Conservation (phyloP, 2,797 vertebrate species). For the Pangasius djambal region DNA sequence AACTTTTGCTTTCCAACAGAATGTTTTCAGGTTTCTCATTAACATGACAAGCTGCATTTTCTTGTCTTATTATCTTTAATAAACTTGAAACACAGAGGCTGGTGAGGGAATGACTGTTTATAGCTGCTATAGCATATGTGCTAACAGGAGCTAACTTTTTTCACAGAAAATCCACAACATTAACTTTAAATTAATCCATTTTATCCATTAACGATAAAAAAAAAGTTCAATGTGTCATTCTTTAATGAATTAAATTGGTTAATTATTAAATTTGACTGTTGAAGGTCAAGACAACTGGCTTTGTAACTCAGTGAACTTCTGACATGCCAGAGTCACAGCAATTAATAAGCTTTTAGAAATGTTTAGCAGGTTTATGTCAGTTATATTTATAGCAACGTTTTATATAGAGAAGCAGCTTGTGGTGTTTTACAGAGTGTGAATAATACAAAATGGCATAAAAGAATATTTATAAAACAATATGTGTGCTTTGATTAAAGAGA, state of each 20-base stretch:
- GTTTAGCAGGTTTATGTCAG: not conserved
- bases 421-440: not conserved
- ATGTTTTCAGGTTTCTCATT: too few relatives aligned
- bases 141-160: not conserved
- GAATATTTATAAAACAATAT: not conserved
- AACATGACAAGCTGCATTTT: too few relatives aligned
- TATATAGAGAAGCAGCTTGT: not conserved
- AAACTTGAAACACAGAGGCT: not conserved
- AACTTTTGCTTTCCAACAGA: too few relatives aligned
- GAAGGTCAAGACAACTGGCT: not conserved
- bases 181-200: too few relatives aligned
- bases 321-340: not conserved
- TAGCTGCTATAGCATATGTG: not conserved
- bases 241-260: too few relatives aligned
- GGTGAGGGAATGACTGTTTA: not conserved
- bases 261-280: too few relatives aligned
- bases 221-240: too few relatives aligned
- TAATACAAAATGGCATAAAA: not conserved
- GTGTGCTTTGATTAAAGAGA: not conserved
- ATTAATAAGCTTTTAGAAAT: not conserved
- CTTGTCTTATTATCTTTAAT: not conserved
- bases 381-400: not conserved
- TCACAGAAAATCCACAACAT: not conserved
- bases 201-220: too few relatives aligned
- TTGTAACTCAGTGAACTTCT: not conserved